Percentiles rank a stretch among this genome's conserved stretches.
These are phyloP conservation scores for Philaenus spumarius DNA, from an alignment of 1,140 invertebrate genomes.

Conservation along the genomic window DNA sequence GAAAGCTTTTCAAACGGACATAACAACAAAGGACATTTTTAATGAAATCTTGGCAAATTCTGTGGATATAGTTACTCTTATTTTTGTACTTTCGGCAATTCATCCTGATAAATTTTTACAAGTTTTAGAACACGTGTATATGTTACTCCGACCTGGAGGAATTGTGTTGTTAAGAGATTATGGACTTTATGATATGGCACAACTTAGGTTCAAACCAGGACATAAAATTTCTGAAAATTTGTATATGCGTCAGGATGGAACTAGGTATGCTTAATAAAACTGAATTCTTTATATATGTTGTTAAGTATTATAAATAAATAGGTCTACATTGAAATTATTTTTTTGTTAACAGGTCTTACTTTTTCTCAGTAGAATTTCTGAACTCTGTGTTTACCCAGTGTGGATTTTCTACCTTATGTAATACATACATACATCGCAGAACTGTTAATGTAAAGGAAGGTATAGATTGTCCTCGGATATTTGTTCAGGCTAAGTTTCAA, in stretches of 20 bases:
- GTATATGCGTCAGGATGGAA: constrained; percentile 96
- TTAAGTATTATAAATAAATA: background rate
- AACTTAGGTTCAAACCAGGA: constrained; percentile 86
- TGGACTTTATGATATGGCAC: constrained; percentile 96
- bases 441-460: constrained; percentile 90
- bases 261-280: constrained; percentile 52
- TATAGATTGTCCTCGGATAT: constrained; percentile 81
- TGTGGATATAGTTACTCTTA: constrained; percentile 61
- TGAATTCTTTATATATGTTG: constrained; percentile 1
- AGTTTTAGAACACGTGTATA: constrained; percentile 61
- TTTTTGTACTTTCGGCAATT: constrained; percentile 77
- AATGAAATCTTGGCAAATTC: constrained; percentile 43
- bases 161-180: constrained; percentile 92
- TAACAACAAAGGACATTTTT: constrained; percentile 55
- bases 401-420: constrained; percentile 61
- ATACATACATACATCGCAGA: constrained; percentile 73
- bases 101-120: constrained; percentile 68
- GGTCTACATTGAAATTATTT: background rate
- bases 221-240: constrained; percentile 92
- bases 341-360: constrained; percentile 60
- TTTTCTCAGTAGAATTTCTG: constrained; percentile 66
- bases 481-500: constrained; percentile 84
- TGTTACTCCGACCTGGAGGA: constrained; percentile 71
- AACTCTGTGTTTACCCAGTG: constrained; percentile 49
- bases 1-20: constrained; percentile 68